phyloP scores from a whole-genome alignment of 2,888 invertebrate species.

The Leptopilina myrica region DNA sequence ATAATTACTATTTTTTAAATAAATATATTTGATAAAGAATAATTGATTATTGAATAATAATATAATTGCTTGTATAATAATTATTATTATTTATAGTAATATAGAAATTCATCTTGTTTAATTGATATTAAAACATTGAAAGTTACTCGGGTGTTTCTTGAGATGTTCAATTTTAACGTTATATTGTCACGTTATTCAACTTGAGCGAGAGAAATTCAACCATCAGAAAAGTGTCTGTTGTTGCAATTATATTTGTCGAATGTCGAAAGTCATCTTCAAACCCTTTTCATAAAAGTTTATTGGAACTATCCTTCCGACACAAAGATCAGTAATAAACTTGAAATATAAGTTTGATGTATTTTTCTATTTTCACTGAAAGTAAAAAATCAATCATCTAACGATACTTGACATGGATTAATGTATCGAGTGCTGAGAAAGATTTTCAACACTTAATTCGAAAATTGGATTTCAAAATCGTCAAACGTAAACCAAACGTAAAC shows the following conservation, averaged over 20 bases:
- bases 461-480: constrained; percentile 1
- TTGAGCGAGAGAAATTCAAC: constrained; percentile 11
- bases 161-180: not conserved
- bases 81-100: too few relatives aligned
- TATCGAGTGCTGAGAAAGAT: not conserved
- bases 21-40: too few relatives aligned
- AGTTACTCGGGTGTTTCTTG: not conserved
- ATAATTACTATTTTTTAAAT: too few relatives aligned
- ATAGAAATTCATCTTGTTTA: too few relatives aligned
- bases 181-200: not conserved
- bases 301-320: constrained; percentile 6
- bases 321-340: constrained; percentile 29
- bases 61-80: too few relatives aligned
- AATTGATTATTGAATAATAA: too few relatives aligned
- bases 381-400: constrained; percentile 5
- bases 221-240: constrained; percentile 5
- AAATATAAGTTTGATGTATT: constrained; percentile 25
- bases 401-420: constrained; percentile 26
- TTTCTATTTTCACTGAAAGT: not conserved
- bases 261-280: constrained; percentile 19
- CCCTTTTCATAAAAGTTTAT: constrained; percentile 26
- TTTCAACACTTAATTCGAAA: not conserved
- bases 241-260: constrained; percentile 18
- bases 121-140: too few relatives aligned
- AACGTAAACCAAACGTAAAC: not conserved